phyloP scores from a whole-genome alignment of 2,797 vertebrate genomes.

The Parauchenoglanis punctatus region DNA sequence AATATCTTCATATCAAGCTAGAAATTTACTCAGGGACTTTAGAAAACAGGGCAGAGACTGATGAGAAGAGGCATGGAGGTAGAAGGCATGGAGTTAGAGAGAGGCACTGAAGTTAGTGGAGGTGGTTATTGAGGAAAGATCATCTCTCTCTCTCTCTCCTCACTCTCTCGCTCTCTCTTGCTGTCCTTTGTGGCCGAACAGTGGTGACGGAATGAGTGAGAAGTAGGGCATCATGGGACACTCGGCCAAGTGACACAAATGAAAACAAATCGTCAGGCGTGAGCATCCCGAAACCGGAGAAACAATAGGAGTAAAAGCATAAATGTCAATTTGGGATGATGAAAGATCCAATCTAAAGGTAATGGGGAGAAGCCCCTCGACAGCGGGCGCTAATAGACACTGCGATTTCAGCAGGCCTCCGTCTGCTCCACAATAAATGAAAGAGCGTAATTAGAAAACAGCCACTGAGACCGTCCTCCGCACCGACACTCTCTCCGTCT shows the following conservation, averaged over 20 bases:
- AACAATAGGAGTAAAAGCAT: constrained; percentile 87
- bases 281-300: constrained; percentile 73
- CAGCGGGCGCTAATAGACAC: constrained; percentile 81
- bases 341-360: constrained; percentile 85
- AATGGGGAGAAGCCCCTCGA: constrained; percentile 82
- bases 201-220: constrained; percentile 67
- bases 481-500: constrained; percentile 53
- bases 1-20: constrained; percentile 17
- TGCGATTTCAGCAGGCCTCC: constrained; percentile 61
- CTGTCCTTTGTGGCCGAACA: constrained; percentile 16
- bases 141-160: constrained; percentile 2
- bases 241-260: constrained; percentile 79
- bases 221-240: constrained; percentile 71
- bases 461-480: constrained; percentile 64
- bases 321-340: constrained; percentile 89
- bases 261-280: constrained; percentile 83
- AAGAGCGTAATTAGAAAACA: constrained; percentile 76
- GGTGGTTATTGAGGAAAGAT: constrained; percentile 16
- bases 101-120: constrained; percentile 12
- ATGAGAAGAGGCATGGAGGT: neutral
- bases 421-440: constrained; percentile 62
- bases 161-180: constrained; percentile 6
- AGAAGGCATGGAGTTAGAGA: neutral
- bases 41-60: constrained; percentile 7
- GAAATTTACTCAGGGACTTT: neutral